Percentiles rank a stretch among this genome's conserved stretches.
Conservation (phyloP, 2,113 vertebrate genomes). For the Ophthalmolycus amberensis region DNA sequence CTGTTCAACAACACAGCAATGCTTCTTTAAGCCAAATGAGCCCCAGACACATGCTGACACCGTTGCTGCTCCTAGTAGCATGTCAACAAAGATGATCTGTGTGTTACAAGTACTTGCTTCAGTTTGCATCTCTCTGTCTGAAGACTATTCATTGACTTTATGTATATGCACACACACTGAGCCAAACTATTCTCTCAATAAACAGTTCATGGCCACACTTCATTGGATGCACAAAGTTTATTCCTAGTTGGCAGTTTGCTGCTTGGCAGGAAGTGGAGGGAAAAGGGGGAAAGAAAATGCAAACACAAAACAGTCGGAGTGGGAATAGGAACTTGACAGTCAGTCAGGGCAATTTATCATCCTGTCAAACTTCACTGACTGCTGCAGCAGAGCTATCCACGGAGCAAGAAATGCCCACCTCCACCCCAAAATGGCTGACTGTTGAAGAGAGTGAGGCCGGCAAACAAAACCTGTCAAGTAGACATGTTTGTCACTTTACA, state of each 20-base stretch:
- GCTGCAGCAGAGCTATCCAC: slow-evolving; percentile 73
- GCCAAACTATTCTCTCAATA: slow-evolving; percentile 67
- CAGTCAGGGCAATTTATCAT: slow-evolving; percentile 81
- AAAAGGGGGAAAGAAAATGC: slow-evolving; percentile 54
- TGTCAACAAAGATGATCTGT: slow-evolving; percentile 37
- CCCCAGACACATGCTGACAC: slow-evolving; percentile 26
- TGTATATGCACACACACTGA: slow-evolving; percentile 28
- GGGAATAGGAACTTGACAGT: slow-evolving; percentile 77
- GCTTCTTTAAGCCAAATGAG: slow-evolving; percentile 27
- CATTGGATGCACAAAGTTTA: slow-evolving; percentile 64
- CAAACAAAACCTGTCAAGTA: slow-evolving; percentile 57
- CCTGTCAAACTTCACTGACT: slow-evolving; percentile 80
- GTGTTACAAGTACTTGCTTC: slow-evolving; percentile 25
- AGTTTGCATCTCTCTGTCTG: slow-evolving; percentile 39
- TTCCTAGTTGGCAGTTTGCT: slow-evolving; percentile 73
- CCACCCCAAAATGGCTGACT: slow-evolving; percentile 50
- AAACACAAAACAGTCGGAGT: slow-evolving; percentile 71
- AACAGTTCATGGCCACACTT: slow-evolving; percentile 71
- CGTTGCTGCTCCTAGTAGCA: slow-evolving; percentile 8
- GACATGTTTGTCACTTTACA: slow-evolving; percentile 59
- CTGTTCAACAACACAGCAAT: slow-evolving; percentile 17
- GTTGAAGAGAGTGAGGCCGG: slow-evolving; percentile 41
- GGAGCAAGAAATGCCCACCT: slow-evolving; percentile 46
- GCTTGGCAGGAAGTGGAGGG: slow-evolving; percentile 57
- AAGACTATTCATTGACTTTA: slow-evolving; percentile 51